Base-by-base conservation (phyloP, 1,140 invertebrate genomes). In the Anthonomus grandis region DNA sequence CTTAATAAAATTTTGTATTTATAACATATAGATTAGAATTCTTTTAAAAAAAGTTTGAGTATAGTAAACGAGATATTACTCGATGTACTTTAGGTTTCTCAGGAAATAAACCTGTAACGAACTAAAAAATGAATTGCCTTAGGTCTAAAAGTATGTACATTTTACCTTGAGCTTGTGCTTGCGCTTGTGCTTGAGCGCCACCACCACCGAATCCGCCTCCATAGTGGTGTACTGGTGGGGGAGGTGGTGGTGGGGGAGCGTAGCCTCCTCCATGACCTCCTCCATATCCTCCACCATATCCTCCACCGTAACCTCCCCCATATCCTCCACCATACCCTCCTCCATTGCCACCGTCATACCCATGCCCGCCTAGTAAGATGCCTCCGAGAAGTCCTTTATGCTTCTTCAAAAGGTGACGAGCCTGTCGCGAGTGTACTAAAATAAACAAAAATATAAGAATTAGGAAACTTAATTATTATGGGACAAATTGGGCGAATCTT, bases 321-420 rank as follows among this genome's bases (percentile, higher is more conserved):
- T 50, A 19, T n/a, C 48, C 48, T 13, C 48, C 48, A 10, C 31
- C 34, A 19, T 38, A 22, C 10, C 34, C 36, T 15, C 46, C 46
- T 50, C 48, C 48, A 12, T 22, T 12, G 1, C 42, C 42, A 12
- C 19, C 6, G 18, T 21, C n/a, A n/a, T n/a, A n/a, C n/a, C n/a
- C n/a, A n/a, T n/a, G n/a, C n/a, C n/a, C n/a, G n/a, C n/a, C n/a
- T n/a, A n/a, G n/a, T n/a, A 41, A 9, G 19, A 41, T 41, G 2
- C 38, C 38, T 9, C 2, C 19, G 1, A 41, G 9, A 41, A 12
- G 10, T 17, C 38, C 27, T 34, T 27, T 27, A 18, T 17, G 27
- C 36, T 48, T 51, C 19, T 51, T 51, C 8, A 22, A 38, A 51
- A 38, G 46, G 3, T 49, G 48, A 10, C 34, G 48, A 21, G 9